Base-by-base conservation (phyloP, 2,113 vertebrate species). In the Gracilinanus agilis region DNA sequence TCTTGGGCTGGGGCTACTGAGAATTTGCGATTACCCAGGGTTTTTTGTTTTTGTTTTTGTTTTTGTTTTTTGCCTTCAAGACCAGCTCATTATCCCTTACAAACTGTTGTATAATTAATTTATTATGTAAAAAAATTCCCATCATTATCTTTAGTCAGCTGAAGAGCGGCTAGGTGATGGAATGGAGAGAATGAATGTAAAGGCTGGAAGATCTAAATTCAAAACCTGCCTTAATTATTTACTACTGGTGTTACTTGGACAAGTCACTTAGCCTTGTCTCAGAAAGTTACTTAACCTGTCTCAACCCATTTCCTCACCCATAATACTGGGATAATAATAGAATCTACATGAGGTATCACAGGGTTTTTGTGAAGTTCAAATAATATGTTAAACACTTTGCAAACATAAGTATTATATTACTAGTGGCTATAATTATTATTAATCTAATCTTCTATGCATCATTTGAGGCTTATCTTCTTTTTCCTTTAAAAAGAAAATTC, bases 401-500 rank as follows among this genome's bases (percentile, higher is more conserved):
- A 83, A 40, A 83, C 19, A 2, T 83, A 83, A 83, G 67, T 83
- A 19, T 83, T 9, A 83, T 40, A 83, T 83, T 83, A 40, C 23
- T 83, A 83, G 19, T 23, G 21, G 12, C 16, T 40, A 83, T 83
- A 2, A 83, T 40, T 40, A 13, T 75, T 83, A 21, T 83, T 40
- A 7, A 40, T n/a, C 21, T 83, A 40, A 0, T 83, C 7, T 2
- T 83, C 6, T 40, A 75, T 75, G 21, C 19, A 40, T 83, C n/a
- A 40, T 55, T 91, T 13, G 44, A 91, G 61, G 88, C 54, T 96
- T 93, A 93, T 24, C 91, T 94, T 89, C 21, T 95, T 55, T 92
- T 89, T 55, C 53, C 90, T 61, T 95, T 96, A 90, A 94, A 96
- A 95, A 55, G 89, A 95, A 94, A 92, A 83, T 58, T 0, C 0